Evolutionary conservation across 1,140 invertebrate species (phyloP), one percentile per base, ranked within the genome.

Genomic region (Drosophila kurseongensis): DNA sequence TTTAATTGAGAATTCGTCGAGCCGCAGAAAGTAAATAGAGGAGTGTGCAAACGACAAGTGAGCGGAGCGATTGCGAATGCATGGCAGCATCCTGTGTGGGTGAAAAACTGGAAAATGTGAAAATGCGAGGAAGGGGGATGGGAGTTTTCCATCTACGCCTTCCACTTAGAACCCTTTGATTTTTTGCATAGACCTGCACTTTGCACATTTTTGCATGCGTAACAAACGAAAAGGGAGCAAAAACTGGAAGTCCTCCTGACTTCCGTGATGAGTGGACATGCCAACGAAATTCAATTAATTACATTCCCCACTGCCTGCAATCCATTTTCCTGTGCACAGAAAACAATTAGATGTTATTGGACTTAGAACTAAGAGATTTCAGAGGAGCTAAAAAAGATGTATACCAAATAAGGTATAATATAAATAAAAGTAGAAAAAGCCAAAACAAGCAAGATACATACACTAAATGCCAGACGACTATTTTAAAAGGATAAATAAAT

Each of bases 1-100:
- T 88, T 88, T 88, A 88, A 88, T 89, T 89, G 84, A 80, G 82
- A 88, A 84, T 78, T 80, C 72, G 84, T 75, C 68, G 73, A 71
- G 77, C 68, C 80, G 79, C 80, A 78, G 72, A 68, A 75, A 83
- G 84, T 84, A 88, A 88, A 88, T 84, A 83, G 48, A 83, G 75
- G 36, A 76, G 58, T 51, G 41, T 88, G 82, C 83, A 54, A 68
- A 54, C 83, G 82, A 86, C 83, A 86, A 82, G 75, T 75, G 65
- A 41, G 45, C 42, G 66, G 35, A 62, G 35, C 36, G 48, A 77
- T 69, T 59, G 48, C 58, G 16, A 62, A 60, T 74, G 77, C 81
- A 54, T 51, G 59, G 35, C 44, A 50, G 65, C 29, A 42, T 66
- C 47, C 45, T 36, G 54, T 54, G 73, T 44, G 40, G 18, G 44